Evolutionary conservation across 2,797 vertebrate genomes (phyloP).

Genomic region (Sebastes dallii): DNA sequence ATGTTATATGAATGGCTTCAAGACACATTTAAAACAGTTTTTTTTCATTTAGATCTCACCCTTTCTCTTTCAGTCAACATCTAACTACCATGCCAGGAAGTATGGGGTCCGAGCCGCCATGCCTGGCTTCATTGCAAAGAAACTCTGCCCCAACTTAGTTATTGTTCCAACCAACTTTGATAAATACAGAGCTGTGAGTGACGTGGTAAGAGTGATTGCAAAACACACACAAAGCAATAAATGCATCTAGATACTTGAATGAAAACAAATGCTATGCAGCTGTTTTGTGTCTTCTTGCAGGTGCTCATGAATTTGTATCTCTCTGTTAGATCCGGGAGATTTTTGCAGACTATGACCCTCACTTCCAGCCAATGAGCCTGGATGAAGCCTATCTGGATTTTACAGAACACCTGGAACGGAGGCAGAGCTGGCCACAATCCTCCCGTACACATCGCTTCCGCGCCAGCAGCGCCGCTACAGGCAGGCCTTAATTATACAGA

Average conservation of each 20-base stretch:
- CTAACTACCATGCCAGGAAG: slow-evolving; percentile 95
- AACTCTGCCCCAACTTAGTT: slow-evolving; percentile 90
- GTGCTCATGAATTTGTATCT: slow-evolving; percentile 28
- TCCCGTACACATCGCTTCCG: slow-evolving; percentile 80
- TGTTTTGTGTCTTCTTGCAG: neutral
- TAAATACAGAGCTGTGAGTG: slow-evolving; percentile 92
- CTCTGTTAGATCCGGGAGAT: slow-evolving; percentile 88
- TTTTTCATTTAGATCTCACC: neutral
- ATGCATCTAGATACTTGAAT: neutral
- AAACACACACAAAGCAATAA: neutral
- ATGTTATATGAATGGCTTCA: neutral
- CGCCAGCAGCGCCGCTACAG: slow-evolving; percentile 48
- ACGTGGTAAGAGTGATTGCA: slow-evolving; percentile 83
- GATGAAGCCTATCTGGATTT: slow-evolving; percentile 98
- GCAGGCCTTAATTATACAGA: slow-evolving; percentile 27
- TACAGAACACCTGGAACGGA: slow-evolving; percentile 90
- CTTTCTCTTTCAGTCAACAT: slow-evolving; percentile 88
- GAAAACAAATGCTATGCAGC: neutral
- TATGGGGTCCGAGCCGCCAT: slow-evolving; percentile 97
- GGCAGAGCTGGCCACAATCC: slow-evolving; percentile 88
- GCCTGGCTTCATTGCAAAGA: slow-evolving; percentile 99
- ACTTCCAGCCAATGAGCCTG: slow-evolving; percentile 93
- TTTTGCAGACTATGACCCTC: slow-evolving; percentile 91
- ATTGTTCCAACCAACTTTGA: slow-evolving; percentile 93
- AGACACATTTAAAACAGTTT: neutral